Evolutionary conservation across 2,113 vertebrate genomes (phyloP).

Genomic region (Seriola rivoliana): DNA sequence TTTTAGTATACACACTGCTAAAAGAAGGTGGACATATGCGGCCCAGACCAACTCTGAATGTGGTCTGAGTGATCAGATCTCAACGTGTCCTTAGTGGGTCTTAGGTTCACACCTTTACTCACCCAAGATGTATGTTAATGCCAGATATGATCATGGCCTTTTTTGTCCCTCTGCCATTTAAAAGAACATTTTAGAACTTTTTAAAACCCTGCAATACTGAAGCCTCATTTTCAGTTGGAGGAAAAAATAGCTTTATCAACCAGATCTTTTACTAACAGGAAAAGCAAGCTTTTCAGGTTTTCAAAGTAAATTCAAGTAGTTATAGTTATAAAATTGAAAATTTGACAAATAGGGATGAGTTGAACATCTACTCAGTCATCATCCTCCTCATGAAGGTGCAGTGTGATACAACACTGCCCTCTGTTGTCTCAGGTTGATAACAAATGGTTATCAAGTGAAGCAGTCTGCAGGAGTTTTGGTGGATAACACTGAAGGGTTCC

Average conservation of each 20-base stretch:
- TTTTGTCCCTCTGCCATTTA: background rate
- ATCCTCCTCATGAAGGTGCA: background rate
- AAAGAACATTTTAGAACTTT: conserved; percentile 16
- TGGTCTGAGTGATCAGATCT: no score
- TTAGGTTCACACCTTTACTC: no score
- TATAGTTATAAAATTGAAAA: background rate
- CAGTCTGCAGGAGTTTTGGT: conserved; percentile 36
- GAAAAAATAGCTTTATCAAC: background rate
- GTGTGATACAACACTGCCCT: conserved; percentile 69
- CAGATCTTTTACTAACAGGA: background rate
- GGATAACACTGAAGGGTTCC: conserved; percentile 15
- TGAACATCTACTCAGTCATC: background rate
- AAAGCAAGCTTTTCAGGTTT: background rate
- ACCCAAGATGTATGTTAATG: no score
- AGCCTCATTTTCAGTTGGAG: conserved; percentile 20
- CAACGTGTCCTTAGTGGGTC: no score
- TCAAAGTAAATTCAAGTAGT: background rate
- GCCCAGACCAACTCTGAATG: no score
- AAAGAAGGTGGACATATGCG: no score
- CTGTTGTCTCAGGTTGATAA: conserved; percentile 60
- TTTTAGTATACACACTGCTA: no score
- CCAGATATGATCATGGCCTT: no score
- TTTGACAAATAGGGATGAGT: background rate
- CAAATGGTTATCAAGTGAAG: conserved; percentile 21
- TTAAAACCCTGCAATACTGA: conserved; percentile 44